These are phyloP conservation scores for Rachycentron canadum DNA, from an alignment of 2,797 vertebrate genomes.

Conservation along the genomic window DNA sequence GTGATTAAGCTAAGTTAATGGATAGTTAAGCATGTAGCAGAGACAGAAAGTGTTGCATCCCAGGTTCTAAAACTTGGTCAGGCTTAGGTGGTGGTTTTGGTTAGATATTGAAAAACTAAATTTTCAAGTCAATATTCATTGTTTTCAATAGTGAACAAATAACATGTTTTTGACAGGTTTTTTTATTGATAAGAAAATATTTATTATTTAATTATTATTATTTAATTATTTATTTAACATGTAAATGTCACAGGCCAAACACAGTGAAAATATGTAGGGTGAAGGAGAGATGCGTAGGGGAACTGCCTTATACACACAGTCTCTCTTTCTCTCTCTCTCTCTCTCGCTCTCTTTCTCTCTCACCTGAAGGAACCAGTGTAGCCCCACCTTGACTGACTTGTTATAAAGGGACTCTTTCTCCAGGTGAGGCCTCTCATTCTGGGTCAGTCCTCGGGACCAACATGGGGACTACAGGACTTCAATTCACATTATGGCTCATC, in stretches of 20 bases:
- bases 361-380: not conserved
- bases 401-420: constrained; percentile 60
- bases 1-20: no score
- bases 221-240: constrained; percentile 19
- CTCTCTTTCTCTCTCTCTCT: not conserved
- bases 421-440: constrained; percentile 50
- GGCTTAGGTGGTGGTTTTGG: not conserved
- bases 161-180: not conserved
- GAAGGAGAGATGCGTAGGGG: not conserved
- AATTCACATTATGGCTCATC: constrained; percentile 44
- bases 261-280: not conserved
- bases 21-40: no score
- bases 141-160: not conserved
- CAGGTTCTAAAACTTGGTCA: not conserved
- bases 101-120: not conserved
- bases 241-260: constrained; percentile 21
- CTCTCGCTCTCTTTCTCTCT: not conserved
- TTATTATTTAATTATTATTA: no score
- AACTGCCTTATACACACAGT: not conserved
- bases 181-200: not conserved
- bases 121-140: no score
- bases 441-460: constrained; percentile 51
- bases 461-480: constrained; percentile 74
- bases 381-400: constrained; percentile 58
- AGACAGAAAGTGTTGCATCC: no score